Evolutionary conservation across 2,888 invertebrate genomes (phyloP).

Genomic region (Cremastobaeus sp.): DNA sequence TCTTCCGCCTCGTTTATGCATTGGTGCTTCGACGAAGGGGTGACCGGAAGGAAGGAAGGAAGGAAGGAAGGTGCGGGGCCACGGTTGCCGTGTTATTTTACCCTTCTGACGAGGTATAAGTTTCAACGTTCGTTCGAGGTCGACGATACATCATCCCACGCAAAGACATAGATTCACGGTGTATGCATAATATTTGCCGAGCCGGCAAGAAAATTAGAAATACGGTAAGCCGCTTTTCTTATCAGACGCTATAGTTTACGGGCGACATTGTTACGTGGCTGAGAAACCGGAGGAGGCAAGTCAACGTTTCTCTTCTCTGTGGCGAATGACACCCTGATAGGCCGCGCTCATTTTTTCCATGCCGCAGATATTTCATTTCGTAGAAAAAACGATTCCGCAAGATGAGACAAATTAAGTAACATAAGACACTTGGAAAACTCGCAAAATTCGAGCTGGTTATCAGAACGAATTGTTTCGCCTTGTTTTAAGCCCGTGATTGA

Average conservation of each 20-base stretch:
- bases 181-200: constrained; percentile 77
- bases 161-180: constrained; percentile 73
- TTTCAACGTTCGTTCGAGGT: constrained; percentile 73
- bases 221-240: constrained; percentile 77
- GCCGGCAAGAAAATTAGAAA: constrained; percentile 76
- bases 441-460: constrained; percentile 17
- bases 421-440: constrained; percentile 16
- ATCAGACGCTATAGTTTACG: constrained; percentile 69
- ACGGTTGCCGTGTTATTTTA: constrained; percentile 46
- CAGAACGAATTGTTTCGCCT: background rate
- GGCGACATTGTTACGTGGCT: constrained; percentile 52
- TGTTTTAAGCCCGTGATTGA: constrained; percentile 15
- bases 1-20: constrained; percentile 60
- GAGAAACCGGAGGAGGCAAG: constrained; percentile 38
- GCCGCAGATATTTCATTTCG: constrained; percentile 13
- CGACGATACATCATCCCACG: constrained; percentile 73
- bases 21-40: constrained; percentile 58
- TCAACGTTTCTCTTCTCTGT: constrained; percentile 34
- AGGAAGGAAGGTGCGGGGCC: constrained; percentile 30
- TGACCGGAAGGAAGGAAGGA: constrained; percentile 53
- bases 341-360: constrained; percentile 23
- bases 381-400: constrained; percentile 13
- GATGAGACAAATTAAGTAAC: constrained; percentile 42
- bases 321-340: constrained; percentile 43
- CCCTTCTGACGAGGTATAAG: constrained; percentile 66